A percentile compares a stretch with the other conserved stretches of the same genome.
These are phyloP conservation scores for Syrrhaptes paradoxus DNA, from an alignment of 2,113 vertebrate species.

Conservation along the genomic window DNA sequence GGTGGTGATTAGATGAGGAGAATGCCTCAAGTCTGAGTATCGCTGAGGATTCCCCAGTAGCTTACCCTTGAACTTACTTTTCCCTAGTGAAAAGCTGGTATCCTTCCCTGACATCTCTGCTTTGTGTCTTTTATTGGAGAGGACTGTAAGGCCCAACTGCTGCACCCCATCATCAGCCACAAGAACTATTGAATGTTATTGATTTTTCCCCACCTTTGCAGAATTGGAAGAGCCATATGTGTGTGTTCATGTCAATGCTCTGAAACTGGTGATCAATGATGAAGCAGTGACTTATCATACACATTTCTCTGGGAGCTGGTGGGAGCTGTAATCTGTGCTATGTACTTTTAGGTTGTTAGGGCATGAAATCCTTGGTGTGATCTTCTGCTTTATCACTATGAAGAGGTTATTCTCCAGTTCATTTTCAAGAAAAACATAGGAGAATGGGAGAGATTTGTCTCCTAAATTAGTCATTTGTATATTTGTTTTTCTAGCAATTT, in stretches of 20 bases:
- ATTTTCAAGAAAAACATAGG: not conserved
- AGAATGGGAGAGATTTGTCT: not conserved
- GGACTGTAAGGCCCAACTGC: not conserved
- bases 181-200: not conserved
- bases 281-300: not conserved
- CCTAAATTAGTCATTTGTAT: not conserved
- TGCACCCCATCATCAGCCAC: not conserved
- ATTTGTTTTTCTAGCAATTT: not conserved
- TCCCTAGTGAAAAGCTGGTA: not conserved
- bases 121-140: not conserved
- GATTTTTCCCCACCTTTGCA: not conserved
- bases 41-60: not conserved
- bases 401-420: not conserved
- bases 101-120: not conserved
- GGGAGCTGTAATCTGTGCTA: not conserved
- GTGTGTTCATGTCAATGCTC: not conserved
- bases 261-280: not conserved
- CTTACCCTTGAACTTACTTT: not conserved
- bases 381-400: not conserved
- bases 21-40: not conserved
- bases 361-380: not conserved
- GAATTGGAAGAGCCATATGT: not conserved
- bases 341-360: not conserved
- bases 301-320: not conserved
- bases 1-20: not conserved